Evolutionary conservation across 2,113 vertebrate genomes (phyloP), one percentile per base, ranked within the genome.

Genomic region (Amphiprion percula): DNA sequence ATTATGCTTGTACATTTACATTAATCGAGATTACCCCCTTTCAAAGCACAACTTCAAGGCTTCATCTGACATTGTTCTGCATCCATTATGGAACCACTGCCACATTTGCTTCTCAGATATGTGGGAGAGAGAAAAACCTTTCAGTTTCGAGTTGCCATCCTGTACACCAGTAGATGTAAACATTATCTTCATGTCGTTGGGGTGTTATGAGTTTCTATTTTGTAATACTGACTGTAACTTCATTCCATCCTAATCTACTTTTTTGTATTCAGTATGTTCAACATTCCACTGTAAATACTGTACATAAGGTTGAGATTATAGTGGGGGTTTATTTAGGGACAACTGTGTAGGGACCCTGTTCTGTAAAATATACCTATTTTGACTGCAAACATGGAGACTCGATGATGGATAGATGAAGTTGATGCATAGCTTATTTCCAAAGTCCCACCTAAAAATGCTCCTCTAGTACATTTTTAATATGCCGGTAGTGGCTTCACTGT

Each of bases 231-330:
- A 90, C 70, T 82, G 78, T 88, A 88, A 81, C 84, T 90, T 80
- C 88, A 93, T 94, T 94, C 85, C 92, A 92, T 91, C 86, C 88
- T 87, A 79, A 86, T 91, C 85, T 89, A 68, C 81, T 81, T 91
- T 92, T 92, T 93, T 92, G 83, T 92, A 92, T 88, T 87, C 79
- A 59, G 84, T 92, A 74, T 91, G 86, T 90, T 90, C 74, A 79
- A 93, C 91, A 91, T 94, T 94, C 89, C 89, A 89, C 83, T 95
- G 94, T 95, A 95, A 94, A 95, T 95, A 94, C 47, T 94, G 91
- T 94, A 94, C 77, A 93, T 93, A 93, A 17, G 63, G 85, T 90
- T 83, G 85, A 92, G 80, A 91, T 86, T 85, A 82, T 89, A 92
- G 88, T 84, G 50, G 71, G 86, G 87, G 85, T 91, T 93, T 91